Evolutionary conservation across 2,113 vertebrate species (phyloP).

Genomic region (Tauraco erythrolophus): DNA sequence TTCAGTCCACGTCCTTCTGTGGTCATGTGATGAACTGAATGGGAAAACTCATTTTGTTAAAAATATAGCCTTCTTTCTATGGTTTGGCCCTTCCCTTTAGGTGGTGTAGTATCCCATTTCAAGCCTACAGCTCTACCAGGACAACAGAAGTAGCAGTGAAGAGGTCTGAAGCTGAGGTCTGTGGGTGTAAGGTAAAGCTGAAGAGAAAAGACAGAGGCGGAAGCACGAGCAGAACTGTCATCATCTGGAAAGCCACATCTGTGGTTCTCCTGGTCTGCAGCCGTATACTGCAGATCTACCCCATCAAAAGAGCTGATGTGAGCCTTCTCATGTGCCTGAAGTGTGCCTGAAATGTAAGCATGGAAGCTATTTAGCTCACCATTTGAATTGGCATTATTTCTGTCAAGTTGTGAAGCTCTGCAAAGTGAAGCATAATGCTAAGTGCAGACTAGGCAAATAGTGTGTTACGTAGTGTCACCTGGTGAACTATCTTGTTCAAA

Average conservation of each 20-base stretch:
- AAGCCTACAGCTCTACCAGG: background rate
- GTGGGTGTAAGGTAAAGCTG: too few species aligned
- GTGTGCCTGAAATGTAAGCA: background rate
- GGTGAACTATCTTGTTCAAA: background rate
- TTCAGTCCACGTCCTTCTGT: background rate
- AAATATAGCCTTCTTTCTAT: background rate
- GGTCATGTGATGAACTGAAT: background rate
- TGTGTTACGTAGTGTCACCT: background rate
- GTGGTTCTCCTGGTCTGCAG: background rate
- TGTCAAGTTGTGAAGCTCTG: background rate
- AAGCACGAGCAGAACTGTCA: background rate
- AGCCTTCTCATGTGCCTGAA: background rate
- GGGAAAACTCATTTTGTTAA: background rate
- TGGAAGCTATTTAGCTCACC: background rate
- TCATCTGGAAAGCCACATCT: background rate
- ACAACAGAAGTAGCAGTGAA: background rate
- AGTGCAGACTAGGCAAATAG: background rate
- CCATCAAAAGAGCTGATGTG: background rate
- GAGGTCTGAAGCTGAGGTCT: background rate
- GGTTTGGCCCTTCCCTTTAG: fast-evolving
- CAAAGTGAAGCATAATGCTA: background rate
- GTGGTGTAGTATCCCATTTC: background rate
- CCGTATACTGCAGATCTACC: background rate
- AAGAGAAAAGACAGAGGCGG: background rate
- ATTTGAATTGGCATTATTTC: background rate